Base-by-base conservation (phyloP, 64 coral and sea anemone species). In the Cladopsammia gracilis region DNA sequence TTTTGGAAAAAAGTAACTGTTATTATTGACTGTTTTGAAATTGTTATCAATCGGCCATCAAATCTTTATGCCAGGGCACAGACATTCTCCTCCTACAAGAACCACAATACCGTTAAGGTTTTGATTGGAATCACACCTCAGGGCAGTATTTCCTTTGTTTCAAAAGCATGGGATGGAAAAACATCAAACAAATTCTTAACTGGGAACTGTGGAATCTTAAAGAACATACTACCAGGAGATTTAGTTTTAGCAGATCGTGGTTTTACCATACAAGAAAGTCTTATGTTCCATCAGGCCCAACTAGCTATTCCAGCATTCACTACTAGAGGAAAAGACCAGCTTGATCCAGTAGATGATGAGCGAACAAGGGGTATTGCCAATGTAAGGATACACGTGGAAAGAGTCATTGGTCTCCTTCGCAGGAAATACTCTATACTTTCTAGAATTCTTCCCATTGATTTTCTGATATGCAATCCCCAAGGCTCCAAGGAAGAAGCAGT, bases 361-460 rank as follows among this genome's bases (percentile, higher is more conserved):
- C 22, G 22, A 42, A 83, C 52, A 10, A 23, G 59, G 24, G 79
- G 59, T 45, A 83, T 83, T 83, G 79, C 79, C 42, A 83, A 58
- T 62, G 79, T 83, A 20, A 19, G 79, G 4, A 83, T 83, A 62
- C 79, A 83, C 11, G 79, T 83, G 24, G 59, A 83, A 61, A 83
- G 79, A 70, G 66, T 72, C 1, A 72, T 72, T 72, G 68, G 84
- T 18, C 62, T 72, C 10, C 42, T 87, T 3, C 34, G 64, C 16
- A 67, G 85, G 45, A 87, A 87, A 49, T 87, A 87, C 53, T 22
- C 85, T 50, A 87, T 87, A 50, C 52, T 87, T 9, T 87, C 66
- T 87, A 68, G 66, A 43, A 71, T 87, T 87, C 48, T 87, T 10
- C 85, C 85, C 25, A 87, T 87, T 54, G 65, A 87, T 34, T 87